A percentile compares a stretch with the other conserved stretches of the same genome.
These are phyloP conservation scores for Drosophila ustulata DNA, from an alignment of 2,888 invertebrate species.

Conservation along the genomic window DNA sequence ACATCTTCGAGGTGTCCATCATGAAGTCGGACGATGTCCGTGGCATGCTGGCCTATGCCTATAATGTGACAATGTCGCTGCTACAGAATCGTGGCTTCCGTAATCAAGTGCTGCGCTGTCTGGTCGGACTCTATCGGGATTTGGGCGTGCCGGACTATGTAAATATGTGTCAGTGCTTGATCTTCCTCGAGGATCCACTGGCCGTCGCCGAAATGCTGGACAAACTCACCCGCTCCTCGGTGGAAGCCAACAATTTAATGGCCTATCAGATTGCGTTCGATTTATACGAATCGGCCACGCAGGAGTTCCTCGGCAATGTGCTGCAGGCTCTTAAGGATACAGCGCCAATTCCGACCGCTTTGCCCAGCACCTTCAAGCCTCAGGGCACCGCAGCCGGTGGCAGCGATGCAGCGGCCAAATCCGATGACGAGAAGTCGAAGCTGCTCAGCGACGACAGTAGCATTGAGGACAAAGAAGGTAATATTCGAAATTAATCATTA, in stretches of 20 bases:
- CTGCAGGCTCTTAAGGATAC: constrained; percentile 92
- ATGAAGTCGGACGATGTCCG: constrained; percentile 95
- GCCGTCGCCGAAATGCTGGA: constrained; percentile 97
- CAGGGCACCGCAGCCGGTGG: constrained; percentile 85
- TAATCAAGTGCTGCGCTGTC: constrained; percentile 93
- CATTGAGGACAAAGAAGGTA: constrained; percentile 86
- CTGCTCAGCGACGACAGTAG: constrained; percentile 85
- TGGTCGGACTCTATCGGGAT: constrained; percentile 95
- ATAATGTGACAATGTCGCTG: constrained; percentile 98
- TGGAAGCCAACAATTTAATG: constrained; percentile 94
- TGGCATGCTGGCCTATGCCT: constrained; percentile 97
- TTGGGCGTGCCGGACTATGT: constrained; percentile 97
- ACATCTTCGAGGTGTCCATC: constrained; percentile 97
- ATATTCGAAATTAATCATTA: background rate
- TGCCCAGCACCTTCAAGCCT: constrained; percentile 91
- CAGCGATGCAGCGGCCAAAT: constrained; percentile 69
- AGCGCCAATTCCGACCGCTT: constrained; percentile 92
- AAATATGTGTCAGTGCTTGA: constrained; percentile 98
- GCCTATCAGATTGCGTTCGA: constrained; percentile 99
- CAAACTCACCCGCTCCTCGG: constrained; percentile 91
- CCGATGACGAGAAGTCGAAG: constrained; percentile 76
- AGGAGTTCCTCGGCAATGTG: constrained; percentile 96
- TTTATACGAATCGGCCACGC: constrained; percentile 99
- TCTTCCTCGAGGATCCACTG: constrained; percentile 97
- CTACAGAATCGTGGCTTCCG: constrained; percentile 97